Evolutionary conservation across 2,888 invertebrate genomes (phyloP), one percentile per base, ranked within the genome.

Genomic region (Clepsis dumicolana): DNA sequence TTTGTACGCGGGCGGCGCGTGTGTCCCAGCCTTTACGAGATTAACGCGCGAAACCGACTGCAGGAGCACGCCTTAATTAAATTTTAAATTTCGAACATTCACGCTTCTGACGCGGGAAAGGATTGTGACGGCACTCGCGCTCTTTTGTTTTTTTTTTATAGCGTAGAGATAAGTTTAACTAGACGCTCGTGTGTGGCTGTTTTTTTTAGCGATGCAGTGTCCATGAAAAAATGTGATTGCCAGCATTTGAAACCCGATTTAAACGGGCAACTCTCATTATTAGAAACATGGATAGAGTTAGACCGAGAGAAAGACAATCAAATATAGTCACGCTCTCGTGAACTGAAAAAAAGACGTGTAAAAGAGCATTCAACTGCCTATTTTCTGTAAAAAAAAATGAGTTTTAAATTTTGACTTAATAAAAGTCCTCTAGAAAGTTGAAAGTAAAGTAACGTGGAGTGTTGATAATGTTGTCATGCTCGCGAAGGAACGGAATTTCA

Each of bases 1-100:
- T 91, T 89, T 90, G 89, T 88, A 79, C 79, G 81, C 78, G 77
- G 72, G 70, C 73, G 70, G 77, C 81, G 79, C 81, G 84, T 85
- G 83, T 87, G 85, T 86, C 76, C 79, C 74, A 64, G 80, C 81
- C 87, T 87, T 87, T 85, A 85, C 83, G 79, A 82, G 87, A 86
- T 88, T 88, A 90, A 85, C 86, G 83, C 84, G 84, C 82, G 83
- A 78, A 83, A 82, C 83, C 81, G 78, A 82, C 79, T 77, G 82
- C 75, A 79, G 79, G 75, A 78, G 77, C 77, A 75, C 75, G 83
- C 84, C 83, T 86, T 88, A 87, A 88, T 87, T 89, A 88, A 88
- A 89, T 89, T 89, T 89, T 83, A 84, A 89, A 85, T 88, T 88
- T 87, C 83, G 83, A 87, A 86, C 81, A 78, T 82, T 82, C 78